phyloP scores from a whole-genome alignment of 2,888 invertebrate genomes.

The Pseudoips prasinana region DNA sequence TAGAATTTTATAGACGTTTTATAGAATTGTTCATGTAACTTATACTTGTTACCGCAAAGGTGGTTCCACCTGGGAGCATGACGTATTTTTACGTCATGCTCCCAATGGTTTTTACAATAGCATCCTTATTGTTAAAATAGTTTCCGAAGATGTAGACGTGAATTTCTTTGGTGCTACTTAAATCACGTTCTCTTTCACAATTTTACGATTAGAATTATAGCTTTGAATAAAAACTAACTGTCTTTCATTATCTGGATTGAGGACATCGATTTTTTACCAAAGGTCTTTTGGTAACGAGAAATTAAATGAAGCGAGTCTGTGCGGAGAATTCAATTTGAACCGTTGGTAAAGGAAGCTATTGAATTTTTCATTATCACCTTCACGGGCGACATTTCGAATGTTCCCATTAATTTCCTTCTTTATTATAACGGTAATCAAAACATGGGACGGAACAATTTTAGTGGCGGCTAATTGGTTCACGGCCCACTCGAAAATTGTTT shows the following conservation, averaged over 20 bases:
- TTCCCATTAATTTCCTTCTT: constrained; percentile 61
- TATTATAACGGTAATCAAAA: constrained; percentile 51
- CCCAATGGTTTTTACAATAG: no score
- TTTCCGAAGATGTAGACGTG: no score
- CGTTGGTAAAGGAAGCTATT: constrained; percentile 43
- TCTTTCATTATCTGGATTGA: constrained; percentile 12
- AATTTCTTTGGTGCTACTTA: no score
- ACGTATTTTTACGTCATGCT: no score
- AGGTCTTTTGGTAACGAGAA: constrained; percentile 27
- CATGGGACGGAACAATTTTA: constrained; percentile 44
- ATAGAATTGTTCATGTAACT: no score
- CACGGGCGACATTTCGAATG: constrained; percentile 26
- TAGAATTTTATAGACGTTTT: no score
- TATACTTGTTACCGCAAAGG: no score
- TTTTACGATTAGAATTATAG: no score
- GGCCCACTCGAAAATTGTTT: constrained; percentile 61
- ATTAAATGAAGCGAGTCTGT: constrained; percentile 43
- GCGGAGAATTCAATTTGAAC: constrained; percentile 60
- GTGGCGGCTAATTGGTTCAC: constrained; percentile 46
- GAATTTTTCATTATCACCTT: constrained; percentile 67
- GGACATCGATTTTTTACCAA: constrained; percentile 26
- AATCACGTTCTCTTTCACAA: no score
- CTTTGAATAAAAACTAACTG: constrained; percentile 4
- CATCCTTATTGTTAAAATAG: no score
- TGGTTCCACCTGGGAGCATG: no score